Percentiles rank a stretch among this genome's conserved stretches.
Conservation (phyloP, 2,888 invertebrate species). For the Tetragnatha montana region DNA sequence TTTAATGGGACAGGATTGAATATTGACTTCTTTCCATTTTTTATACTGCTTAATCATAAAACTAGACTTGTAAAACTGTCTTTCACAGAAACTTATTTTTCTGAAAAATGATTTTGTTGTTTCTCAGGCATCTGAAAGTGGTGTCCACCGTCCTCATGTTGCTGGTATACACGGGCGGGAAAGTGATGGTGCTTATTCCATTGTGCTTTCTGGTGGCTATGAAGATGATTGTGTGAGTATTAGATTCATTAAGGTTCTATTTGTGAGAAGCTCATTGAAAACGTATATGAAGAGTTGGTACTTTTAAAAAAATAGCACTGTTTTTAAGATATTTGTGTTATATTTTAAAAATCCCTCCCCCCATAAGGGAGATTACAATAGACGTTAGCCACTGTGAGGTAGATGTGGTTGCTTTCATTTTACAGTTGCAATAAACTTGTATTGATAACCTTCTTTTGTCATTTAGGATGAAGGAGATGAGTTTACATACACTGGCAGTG, state of each 20-base stretch:
- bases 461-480: conserved; percentile 84
- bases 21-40: too few relatives aligned
- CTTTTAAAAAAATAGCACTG: background rate
- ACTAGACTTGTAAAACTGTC: too few relatives aligned
- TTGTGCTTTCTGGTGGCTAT: conserved; percentile 88
- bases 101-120: too few relatives aligned
- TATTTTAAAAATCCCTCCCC: too few relatives aligned
- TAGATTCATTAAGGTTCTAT: background rate
- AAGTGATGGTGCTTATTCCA: conserved; percentile 86
- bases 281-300: background rate
- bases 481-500: conserved; percentile 89
- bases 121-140: conserved; percentile 85
- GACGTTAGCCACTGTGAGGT: background rate
- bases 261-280: too few relatives aligned
- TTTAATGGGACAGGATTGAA: too few relatives aligned
- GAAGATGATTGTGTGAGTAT: conserved; percentile 83
- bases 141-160: conserved; percentile 88
- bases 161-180: conserved; percentile 89
- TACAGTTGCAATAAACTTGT: too few relatives aligned
- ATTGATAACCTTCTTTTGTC: too few relatives aligned
- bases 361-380: background rate
- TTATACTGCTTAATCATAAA: too few relatives aligned
- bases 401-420: background rate
- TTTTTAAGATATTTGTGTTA: background rate
- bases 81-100: too few relatives aligned